phyloP scores from a whole-genome alignment of 2,888 invertebrate species.

The Pharmacophagus antenor region DNA sequence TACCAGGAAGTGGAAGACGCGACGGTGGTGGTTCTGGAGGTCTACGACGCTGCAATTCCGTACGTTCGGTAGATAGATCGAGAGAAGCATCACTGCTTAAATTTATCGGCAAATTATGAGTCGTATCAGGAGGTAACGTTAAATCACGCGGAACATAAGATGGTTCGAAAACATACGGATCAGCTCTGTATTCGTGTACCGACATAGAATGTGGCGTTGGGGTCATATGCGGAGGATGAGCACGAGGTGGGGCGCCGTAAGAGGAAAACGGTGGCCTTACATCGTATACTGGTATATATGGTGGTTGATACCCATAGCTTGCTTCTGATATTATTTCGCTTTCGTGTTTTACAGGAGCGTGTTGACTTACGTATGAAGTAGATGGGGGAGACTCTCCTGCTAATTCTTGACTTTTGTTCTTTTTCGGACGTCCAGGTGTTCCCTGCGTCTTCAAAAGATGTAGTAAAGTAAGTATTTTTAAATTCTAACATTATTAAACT shows the following conservation, averaged over 20 bases:
- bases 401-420: constrained; percentile 62
- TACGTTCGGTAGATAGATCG: constrained; percentile 67
- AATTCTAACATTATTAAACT: background rate
- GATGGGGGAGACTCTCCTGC: constrained; percentile 63
- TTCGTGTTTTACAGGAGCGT: constrained; percentile 60
- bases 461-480: constrained; percentile 8
- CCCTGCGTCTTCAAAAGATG: constrained; percentile 59
- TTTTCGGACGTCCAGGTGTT: constrained; percentile 70
- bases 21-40: constrained; percentile 61
- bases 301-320: constrained; percentile 53
- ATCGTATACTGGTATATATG: constrained; percentile 48
- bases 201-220: constrained; percentile 44
- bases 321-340: constrained; percentile 48
- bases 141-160: constrained; percentile 57
- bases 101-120: constrained; percentile 73
- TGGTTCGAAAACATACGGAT: constrained; percentile 59
- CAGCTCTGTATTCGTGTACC: constrained; percentile 60
- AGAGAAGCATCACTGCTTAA: constrained; percentile 73
- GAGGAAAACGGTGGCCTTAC: constrained; percentile 40
- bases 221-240: constrained; percentile 46
- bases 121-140: constrained; percentile 52
- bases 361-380: constrained; percentile 58
- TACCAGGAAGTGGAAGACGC: constrained; percentile 69
- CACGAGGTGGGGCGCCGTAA: constrained; percentile 40
- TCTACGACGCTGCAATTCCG: constrained; percentile 65